Percentiles rank a stretch among this genome's conserved stretches.
These are phyloP conservation scores for Trichomycterus rosablanca DNA, from an alignment of 2,113 vertebrate species.

Conservation along the genomic window DNA sequence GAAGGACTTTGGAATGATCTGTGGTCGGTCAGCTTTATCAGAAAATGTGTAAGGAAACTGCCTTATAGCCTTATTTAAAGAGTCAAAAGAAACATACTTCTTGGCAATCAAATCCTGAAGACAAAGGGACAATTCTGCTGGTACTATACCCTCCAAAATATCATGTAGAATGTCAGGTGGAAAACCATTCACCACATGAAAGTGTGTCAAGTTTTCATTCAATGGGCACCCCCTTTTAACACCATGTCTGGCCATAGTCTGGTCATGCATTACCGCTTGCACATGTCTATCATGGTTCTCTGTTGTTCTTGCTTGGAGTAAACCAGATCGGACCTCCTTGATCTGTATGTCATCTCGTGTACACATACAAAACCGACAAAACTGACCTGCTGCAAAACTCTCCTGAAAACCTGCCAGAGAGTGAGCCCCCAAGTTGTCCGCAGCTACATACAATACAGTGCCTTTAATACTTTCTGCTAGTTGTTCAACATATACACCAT, in stretches of 20 bases:
- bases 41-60: no score
- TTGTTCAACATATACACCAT: constrained; percentile 6
- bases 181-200: no score
- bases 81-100: no score
- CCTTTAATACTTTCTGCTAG: constrained; percentile 25
- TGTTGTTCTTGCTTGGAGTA: constrained; percentile 24
- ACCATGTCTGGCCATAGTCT: not conserved
- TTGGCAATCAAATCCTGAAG: no score
- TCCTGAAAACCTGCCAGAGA: constrained; percentile 19
- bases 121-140: no score
- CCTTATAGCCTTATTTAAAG: no score
- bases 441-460: not conserved
- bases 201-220: no score
- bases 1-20: constrained; percentile 1
- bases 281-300: constrained; percentile 30
- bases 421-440: constrained; percentile 19
- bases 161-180: no score
- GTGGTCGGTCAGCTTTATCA: constrained; percentile 1
- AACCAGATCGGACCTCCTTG: constrained; percentile 28
- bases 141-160: no score
- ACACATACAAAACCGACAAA: constrained; percentile 25
- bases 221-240: not conserved
- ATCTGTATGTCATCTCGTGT: constrained; percentile 20
- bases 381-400: constrained; percentile 14
- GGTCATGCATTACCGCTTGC: constrained; percentile 5